phyloP scores from a whole-genome alignment of 1,140 invertebrate species.

The Penaeus indicus region DNA sequence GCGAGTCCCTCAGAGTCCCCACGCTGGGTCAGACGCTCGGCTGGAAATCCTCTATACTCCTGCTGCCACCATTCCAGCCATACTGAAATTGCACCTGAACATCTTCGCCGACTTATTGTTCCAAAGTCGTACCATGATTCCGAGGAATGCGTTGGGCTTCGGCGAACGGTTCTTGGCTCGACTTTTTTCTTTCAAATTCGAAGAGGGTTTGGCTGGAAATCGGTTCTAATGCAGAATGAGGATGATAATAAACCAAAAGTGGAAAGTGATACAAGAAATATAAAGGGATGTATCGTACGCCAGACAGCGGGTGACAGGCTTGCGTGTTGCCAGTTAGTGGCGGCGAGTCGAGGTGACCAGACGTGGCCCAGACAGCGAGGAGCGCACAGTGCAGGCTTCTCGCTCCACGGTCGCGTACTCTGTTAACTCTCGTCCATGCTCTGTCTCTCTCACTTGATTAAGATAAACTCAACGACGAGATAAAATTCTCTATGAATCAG shows the following conservation, averaged over 20 bases:
- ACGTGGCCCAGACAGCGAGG: neutral
- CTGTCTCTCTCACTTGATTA: too few relatives aligned
- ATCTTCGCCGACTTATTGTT: slow-evolving; percentile 34
- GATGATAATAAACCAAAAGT: too few relatives aligned
- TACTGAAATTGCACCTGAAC: slow-evolving; percentile 35
- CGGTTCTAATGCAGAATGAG: too few relatives aligned
- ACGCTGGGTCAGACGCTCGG: slow-evolving; percentile 29
- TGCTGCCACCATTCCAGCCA: slow-evolving; percentile 24
- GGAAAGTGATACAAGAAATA: too few relatives aligned
- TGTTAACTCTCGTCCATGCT: too few relatives aligned
- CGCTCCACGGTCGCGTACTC: too few relatives aligned
- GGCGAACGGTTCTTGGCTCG: too few relatives aligned
- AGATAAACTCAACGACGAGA: too few relatives aligned
- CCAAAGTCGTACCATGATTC: slow-evolving; percentile 12
- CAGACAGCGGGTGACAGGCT: slow-evolving; percentile 12
- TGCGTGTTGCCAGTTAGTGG: slow-evolving; percentile 14
- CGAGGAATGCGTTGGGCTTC: too few relatives aligned
- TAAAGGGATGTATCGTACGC: neutral
- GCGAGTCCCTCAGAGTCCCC: neutral
- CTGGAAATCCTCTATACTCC: slow-evolving; percentile 12
- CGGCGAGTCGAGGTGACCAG: slow-evolving; percentile 12
- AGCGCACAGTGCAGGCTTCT: neutral
- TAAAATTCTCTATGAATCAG: too few relatives aligned
- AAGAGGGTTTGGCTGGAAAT: neutral
- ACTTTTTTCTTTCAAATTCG: neutral